Evolutionary conservation across 2,113 vertebrate species (phyloP).

Genomic region (Sturnus vulgaris): DNA sequence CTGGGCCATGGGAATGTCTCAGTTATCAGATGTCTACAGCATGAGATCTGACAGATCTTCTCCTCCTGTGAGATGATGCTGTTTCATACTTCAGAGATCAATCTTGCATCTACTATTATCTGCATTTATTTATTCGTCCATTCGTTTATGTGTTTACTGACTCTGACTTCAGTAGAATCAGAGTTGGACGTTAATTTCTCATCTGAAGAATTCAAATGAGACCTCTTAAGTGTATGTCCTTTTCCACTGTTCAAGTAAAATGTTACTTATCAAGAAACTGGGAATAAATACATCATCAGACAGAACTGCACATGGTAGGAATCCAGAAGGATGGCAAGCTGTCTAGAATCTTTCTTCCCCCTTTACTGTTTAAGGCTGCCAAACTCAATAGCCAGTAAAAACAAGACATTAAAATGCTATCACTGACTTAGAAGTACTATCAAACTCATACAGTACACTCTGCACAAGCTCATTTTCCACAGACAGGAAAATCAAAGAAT

Average conservation of each 20-base stretch:
- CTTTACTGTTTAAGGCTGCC: neutral
- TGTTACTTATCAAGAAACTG: neutral
- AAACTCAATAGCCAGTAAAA: neutral
- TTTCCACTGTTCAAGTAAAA: neutral
- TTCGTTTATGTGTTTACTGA: neutral
- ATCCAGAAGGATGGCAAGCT: neutral
- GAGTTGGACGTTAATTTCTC: neutral
- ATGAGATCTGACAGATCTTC: neutral
- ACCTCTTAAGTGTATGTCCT: neutral
- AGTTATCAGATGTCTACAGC: neutral
- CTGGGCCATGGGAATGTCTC: neutral
- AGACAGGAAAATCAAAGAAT: conserved; percentile 5
- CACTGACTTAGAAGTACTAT: neutral
- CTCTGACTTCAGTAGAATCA: neutral
- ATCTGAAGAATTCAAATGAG: neutral
- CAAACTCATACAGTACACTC: neutral
- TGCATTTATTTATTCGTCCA: neutral
- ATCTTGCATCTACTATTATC: neutral
- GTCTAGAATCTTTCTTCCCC: neutral
- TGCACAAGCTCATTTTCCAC: conserved; percentile 2
- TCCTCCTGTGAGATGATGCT: neutral
- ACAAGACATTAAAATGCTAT: neutral
- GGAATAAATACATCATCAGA: neutral
- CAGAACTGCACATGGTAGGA: neutral
- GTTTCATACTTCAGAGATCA: neutral